A percentile compares a stretch with the other conserved stretches of the same genome.
phyloP scores from a whole-genome alignment of 2,888 invertebrate species.

The Hemithea aestivaria region DNA sequence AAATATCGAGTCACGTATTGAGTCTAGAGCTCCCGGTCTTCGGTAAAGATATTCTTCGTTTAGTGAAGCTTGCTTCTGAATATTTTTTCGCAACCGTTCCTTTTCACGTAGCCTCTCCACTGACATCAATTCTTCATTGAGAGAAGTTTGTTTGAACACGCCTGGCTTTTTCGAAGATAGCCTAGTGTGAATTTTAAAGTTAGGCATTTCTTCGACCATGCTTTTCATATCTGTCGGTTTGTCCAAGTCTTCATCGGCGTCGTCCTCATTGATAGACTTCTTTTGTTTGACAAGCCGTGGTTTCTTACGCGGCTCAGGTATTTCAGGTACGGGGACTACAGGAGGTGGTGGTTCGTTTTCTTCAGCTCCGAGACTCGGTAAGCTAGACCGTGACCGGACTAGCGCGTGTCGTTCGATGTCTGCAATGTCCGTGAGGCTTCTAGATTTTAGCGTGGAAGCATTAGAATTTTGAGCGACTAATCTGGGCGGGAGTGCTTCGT shows the following conservation, averaged over 20 bases:
- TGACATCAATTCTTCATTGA: slow-evolving; percentile 94
- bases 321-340: slow-evolving; percentile 48
- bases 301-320: slow-evolving; percentile 78
- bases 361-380: slow-evolving; percentile 81
- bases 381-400: slow-evolving; percentile 86
- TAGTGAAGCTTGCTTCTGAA: slow-evolving; percentile 92
- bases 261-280: slow-evolving; percentile 89
- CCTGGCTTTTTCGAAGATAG: slow-evolving; percentile 75
- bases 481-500: slow-evolving; percentile 77
- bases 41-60: slow-evolving; percentile 91
- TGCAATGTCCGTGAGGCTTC: slow-evolving; percentile 90
- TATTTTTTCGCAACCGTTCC: slow-evolving; percentile 88
- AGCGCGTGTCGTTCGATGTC: slow-evolving; percentile 85
- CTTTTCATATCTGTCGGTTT: slow-evolving; percentile 85
- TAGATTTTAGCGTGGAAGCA: slow-evolving; percentile 85
- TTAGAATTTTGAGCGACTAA: slow-evolving; percentile 74
- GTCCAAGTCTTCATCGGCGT: slow-evolving; percentile 81
- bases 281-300: slow-evolving; percentile 92
- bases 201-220: slow-evolving; percentile 81
- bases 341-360: slow-evolving; percentile 48
- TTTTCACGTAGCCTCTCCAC: slow-evolving; percentile 91
- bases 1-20: slow-evolving; percentile 85
- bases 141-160: slow-evolving; percentile 89
- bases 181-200: slow-evolving; percentile 78
- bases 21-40: slow-evolving; percentile 82